Conservation (phyloP, 2,888 invertebrate genomes). For the Mythimna ferrago region DNA sequence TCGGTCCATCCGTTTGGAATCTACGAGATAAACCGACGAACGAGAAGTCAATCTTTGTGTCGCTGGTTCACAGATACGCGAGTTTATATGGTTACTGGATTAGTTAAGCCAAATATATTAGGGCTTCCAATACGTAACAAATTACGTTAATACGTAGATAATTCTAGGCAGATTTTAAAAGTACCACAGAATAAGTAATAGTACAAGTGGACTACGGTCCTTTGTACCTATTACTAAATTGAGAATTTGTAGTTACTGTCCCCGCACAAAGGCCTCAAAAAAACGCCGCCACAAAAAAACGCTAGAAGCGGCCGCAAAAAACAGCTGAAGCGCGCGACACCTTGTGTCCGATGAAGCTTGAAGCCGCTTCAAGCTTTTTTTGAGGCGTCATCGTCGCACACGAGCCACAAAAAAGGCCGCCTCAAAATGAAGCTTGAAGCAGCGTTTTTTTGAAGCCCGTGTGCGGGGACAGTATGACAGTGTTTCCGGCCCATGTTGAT, state of each 20-base stretch:
- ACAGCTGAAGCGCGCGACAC: too few relatives aligned
- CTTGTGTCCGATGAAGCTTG: too few relatives aligned
- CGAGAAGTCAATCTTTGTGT: not conserved
- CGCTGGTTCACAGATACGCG: not conserved
- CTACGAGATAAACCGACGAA: not conserved
- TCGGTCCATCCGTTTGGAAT: not conserved
- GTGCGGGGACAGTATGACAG: not conserved
- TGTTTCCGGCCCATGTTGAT: too few relatives aligned
- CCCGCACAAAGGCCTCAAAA: too few relatives aligned
- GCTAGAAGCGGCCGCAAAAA: too few relatives aligned
- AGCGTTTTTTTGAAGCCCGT: too few relatives aligned
- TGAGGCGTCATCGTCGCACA: too few relatives aligned
- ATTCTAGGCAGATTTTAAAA: not conserved
- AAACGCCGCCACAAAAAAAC: too few relatives aligned
- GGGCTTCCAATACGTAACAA: not conserved
- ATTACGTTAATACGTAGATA: not conserved
- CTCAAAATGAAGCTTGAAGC: too few relatives aligned
- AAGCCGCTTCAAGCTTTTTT: too few relatives aligned
- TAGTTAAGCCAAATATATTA: not conserved
- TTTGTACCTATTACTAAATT: not conserved
- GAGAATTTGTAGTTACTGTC: not conserved
- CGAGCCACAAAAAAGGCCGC: too few relatives aligned
- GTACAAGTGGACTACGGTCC: not conserved
- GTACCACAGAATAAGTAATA: not conserved
- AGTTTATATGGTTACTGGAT: not conserved